phyloP scores from a whole-genome alignment of 2,797 vertebrate genomes.

The Phylloscopus collybita region DNA sequence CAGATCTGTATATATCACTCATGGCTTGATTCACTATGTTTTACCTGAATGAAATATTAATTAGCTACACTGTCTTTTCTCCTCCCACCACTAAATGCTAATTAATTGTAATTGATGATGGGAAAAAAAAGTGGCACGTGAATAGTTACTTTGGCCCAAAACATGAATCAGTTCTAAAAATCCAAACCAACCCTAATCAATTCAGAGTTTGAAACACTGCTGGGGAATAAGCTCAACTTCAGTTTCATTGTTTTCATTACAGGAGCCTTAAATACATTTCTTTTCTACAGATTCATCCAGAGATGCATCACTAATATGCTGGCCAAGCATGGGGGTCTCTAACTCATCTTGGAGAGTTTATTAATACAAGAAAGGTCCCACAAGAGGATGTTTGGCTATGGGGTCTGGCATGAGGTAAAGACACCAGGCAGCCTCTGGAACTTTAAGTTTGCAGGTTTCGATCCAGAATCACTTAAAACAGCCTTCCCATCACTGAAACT shows the following conservation, averaged over 20 bases:
- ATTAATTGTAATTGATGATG: slow-evolving; percentile 32
- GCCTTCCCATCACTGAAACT: neutral
- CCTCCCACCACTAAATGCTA: neutral
- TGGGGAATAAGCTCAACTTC: neutral
- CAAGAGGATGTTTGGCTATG: neutral
- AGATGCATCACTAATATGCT: neutral
- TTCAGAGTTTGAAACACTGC: neutral
- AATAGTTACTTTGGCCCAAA: slow-evolving; percentile 16
- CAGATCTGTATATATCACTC: slow-evolving; percentile 17
- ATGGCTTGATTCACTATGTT: slow-evolving; percentile 7
- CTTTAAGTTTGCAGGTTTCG: neutral
- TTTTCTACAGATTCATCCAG: neutral
- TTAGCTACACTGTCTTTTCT: neutral
- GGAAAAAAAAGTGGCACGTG: neutral
- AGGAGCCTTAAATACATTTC: neutral
- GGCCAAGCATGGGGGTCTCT: neutral
- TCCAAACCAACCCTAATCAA: neutral
- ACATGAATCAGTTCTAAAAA: slow-evolving; percentile 21
- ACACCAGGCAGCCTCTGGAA: neutral
- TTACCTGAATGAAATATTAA: slow-evolving; percentile 57
- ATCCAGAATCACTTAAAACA: neutral
- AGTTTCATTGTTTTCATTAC: neutral
- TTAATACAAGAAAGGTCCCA: neutral
- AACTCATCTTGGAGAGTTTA: neutral
- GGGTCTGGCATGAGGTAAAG: neutral